phyloP scores from a whole-genome alignment of 2,113 vertebrate genomes.

The Caretta caretta region DNA sequence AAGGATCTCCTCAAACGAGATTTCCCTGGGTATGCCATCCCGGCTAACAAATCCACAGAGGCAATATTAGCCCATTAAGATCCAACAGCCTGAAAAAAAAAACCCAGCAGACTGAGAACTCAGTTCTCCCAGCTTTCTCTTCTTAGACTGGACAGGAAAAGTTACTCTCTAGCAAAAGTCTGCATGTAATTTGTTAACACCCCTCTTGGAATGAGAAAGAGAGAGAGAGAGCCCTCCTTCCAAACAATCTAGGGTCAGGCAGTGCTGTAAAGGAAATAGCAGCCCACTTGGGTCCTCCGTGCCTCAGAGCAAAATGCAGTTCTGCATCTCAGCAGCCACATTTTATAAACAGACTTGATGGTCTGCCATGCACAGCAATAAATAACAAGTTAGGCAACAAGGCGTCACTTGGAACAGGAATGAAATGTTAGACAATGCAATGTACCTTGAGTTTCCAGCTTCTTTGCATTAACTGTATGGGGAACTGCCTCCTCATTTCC shows the following conservation, averaged over 20 bases:
- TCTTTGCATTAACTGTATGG: background rate
- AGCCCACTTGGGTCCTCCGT: slow-evolving; percentile 60
- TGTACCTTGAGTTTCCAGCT: background rate
- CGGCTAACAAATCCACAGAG: slow-evolving; percentile 13
- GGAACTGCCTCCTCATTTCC: background rate
- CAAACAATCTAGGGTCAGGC: slow-evolving; percentile 71
- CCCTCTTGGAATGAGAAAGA: slow-evolving; percentile 4
- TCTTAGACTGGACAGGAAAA: background rate
- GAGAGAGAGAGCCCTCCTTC: slow-evolving; percentile 41
- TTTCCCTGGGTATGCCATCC: slow-evolving; percentile 73
- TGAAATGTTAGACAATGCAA: background rate
- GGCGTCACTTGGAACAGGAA: background rate
- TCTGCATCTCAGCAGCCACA: slow-evolving; percentile 40
- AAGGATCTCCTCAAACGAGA: slow-evolving; percentile 81
- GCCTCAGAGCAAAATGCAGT: slow-evolving; percentile 11
- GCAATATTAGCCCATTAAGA: slow-evolving; percentile 16
- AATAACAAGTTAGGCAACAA: slow-evolving; percentile 31
- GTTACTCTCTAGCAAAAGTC: slow-evolving; percentile 69
- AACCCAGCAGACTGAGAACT: background rate
- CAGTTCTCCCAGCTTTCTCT: background rate
- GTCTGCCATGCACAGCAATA: slow-evolving; percentile 5
- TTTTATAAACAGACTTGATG: slow-evolving; percentile 64
- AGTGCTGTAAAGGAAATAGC: slow-evolving; percentile 79
- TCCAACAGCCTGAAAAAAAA: rapidly evolving
- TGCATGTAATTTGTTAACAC: slow-evolving; percentile 70